A percentile compares a stretch with the other conserved stretches of the same genome.
phyloP scores from a whole-genome alignment of 2,888 invertebrate species.

The Ditula angustiorana region DNA sequence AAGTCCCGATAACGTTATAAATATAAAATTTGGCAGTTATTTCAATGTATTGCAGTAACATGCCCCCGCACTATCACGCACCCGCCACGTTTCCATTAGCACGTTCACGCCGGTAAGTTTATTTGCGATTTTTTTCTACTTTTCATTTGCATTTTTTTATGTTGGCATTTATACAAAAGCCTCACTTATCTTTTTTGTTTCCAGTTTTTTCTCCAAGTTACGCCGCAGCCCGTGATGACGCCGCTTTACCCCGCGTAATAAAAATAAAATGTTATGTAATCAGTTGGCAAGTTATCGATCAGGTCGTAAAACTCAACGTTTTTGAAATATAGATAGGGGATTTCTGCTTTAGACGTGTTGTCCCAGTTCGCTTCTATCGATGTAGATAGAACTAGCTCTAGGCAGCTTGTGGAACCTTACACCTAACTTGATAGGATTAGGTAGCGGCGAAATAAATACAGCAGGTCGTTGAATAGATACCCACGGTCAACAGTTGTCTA shows the following conservation, averaged over 20 bases:
- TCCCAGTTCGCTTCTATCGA: conserved; percentile 25
- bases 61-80: conserved; percentile 44
- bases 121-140: conserved; percentile 21
- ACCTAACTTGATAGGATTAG: not conserved
- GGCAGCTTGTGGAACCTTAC: not conserved
- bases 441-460: not conserved
- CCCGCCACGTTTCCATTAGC: conserved; percentile 45
- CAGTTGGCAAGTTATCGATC: conserved; percentile 7
- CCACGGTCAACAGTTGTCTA: not conserved
- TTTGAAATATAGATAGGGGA: conserved; percentile 17
- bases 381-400: conserved; percentile 12
- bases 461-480: not conserved
- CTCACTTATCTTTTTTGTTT: conserved; percentile 42
- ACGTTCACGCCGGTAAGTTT: conserved; percentile 62
- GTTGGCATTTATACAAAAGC: not conserved
- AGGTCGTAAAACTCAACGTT: conserved; percentile 20
- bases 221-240: conserved; percentile 70
- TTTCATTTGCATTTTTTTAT: not conserved
- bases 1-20: too few species aligned
- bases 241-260: conserved; percentile 8
- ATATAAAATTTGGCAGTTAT: conserved; percentile 30
- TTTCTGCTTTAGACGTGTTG: conserved; percentile 34
- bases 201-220: conserved; percentile 80
- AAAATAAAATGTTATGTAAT: not conserved
- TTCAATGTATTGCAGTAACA: conserved; percentile 13